phyloP scores from a whole-genome alignment of 2,113 vertebrate genomes.

The Eupsittula cactorum region DNA sequence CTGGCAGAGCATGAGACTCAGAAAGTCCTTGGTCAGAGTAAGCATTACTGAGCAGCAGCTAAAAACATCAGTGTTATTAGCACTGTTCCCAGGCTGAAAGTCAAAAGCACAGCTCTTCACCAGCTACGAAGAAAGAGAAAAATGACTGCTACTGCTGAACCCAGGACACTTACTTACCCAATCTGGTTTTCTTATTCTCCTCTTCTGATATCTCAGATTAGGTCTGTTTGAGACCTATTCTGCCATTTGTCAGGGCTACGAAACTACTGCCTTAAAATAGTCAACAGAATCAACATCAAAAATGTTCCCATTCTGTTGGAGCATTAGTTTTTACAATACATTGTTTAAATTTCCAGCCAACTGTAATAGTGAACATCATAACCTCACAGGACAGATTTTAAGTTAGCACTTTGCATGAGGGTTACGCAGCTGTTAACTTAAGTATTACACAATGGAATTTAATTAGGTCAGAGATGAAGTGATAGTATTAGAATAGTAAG shows the following conservation, averaged over 20 bases:
- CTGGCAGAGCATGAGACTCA: too few species aligned
- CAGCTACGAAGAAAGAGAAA: too few species aligned
- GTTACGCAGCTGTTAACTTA: background rate
- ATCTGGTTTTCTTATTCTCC: background rate
- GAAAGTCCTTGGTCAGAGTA: too few species aligned
- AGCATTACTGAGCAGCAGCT: too few species aligned
- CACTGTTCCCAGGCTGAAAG: too few species aligned
- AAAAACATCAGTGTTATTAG: too few species aligned
- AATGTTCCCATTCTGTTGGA: background rate
- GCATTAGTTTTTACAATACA: background rate
- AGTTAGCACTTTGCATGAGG: background rate
- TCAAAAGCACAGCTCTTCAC: too few species aligned
- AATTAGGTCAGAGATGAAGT: constrained; percentile 27
- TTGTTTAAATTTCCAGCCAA: background rate
- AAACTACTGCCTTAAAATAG: background rate
- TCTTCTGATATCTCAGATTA: background rate
- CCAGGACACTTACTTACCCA: background rate
- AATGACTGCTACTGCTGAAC: too few species aligned
- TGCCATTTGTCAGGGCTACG: background rate
- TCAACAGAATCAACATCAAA: background rate
- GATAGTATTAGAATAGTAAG: constrained; percentile 22
- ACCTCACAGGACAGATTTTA: background rate
- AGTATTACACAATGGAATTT: background rate
- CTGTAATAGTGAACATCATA: background rate
- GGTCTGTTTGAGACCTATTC: background rate